Base-by-base conservation (phyloP, 2,797 vertebrate species). In the Neosilurus mollespiculum region DNA sequence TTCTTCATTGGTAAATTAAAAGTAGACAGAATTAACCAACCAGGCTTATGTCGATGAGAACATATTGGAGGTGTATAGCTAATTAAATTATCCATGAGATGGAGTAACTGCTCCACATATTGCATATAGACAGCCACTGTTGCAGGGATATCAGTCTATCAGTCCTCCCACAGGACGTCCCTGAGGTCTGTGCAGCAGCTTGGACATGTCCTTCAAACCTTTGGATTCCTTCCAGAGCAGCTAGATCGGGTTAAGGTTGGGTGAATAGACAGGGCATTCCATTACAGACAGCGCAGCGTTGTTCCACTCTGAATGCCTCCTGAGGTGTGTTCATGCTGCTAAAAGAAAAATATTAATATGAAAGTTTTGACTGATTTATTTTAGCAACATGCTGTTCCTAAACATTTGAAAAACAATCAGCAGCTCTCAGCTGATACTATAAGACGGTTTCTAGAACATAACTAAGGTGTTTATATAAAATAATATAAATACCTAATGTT, bases 261-360 rank as follows among this genome's bases (percentile, higher is more conserved):
- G 75, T 77, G 75, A 77, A 62, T 77, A 77, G 56, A 76, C 73
- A 76, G 73, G 73, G 54, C 20, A 43, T 61, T 61, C 11, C 30
- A 61, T 77, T 43, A 77, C 75, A 61, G 56, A 77, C 56, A 61
- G 34, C 58, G 22, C 75, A n/a, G 54, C 75, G 20, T 77, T 77
- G 56, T 61, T n/a, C 75, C 56, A 61, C 30, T 59, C 30, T 22
- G 16, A n/a, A 61, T 61, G 43, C 15, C 30, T 77, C 20, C 11
- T 7, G 11, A 61, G 34, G 11, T 61, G 34, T 78, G 58, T 16
- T 62, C 75, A 49, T 18, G 2, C 34, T 61, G 22, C 75, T 78
- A 34, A 61, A 61, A 78, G n/a, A 4, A 49, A 49, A 43, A 43
- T 1, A n/a, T 61, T 61, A 64, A 24, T 49, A 37, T 20, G 11